Conservation (phyloP, 2,797 vertebrate genomes). For the Furcifer pardalis region DNA sequence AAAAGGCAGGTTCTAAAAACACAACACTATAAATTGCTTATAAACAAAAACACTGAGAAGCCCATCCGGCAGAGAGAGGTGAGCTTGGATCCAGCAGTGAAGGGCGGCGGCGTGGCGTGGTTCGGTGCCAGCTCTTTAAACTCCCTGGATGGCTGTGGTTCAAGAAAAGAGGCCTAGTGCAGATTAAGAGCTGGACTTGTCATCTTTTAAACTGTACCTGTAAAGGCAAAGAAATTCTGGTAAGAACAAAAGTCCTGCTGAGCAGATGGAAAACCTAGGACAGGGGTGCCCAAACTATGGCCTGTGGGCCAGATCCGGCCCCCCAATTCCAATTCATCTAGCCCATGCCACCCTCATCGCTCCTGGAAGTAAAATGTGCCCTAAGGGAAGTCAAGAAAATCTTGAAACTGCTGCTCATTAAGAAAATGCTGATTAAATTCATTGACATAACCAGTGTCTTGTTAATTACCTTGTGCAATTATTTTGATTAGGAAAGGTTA, state of each 20-base stretch:
- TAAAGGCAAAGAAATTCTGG: slow-evolving; percentile 32
- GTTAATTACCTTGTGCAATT: no score
- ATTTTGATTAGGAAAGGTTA: no score
- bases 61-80: neutral
- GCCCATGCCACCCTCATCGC: no score
- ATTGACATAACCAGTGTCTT: no score
- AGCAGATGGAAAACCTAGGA: neutral
- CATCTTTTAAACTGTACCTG: slow-evolving; percentile 87
- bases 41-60: slow-evolving; percentile 16
- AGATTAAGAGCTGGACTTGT: slow-evolving; percentile 62
- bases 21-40: slow-evolving; percentile 2
- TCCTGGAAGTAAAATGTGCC: no score
- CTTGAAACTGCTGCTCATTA: no score
- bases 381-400: no score
- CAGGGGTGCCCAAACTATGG: no score
- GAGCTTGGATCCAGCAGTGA: slow-evolving; percentile 19
- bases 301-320: no score
- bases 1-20: slow-evolving; percentile 10
- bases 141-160: neutral
- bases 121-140: slow-evolving; percentile 9
- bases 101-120: neutral
- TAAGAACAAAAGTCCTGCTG: neutral
- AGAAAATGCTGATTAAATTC: no score
- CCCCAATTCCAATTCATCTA: no score
- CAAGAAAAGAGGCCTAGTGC: neutral